phyloP scores from a whole-genome alignment of 2,888 invertebrate genomes.

The Athalia rosae region DNA sequence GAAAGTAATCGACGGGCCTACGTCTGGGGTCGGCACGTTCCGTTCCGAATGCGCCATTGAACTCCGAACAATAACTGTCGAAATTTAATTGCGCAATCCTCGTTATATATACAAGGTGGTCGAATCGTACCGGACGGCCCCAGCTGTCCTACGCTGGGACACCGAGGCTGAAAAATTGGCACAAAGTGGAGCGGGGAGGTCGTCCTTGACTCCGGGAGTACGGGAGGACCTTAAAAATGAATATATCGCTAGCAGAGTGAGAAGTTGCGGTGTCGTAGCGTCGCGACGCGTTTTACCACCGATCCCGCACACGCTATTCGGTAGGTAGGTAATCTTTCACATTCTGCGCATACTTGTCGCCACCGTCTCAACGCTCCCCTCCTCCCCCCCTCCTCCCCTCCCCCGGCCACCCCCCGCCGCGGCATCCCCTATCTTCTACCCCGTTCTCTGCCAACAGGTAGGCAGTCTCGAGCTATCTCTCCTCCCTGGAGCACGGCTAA shows the following conservation, averaged over 20 bases:
- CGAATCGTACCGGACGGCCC: constrained; percentile 12
- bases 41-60: not conserved
- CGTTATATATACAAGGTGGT: not conserved
- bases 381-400: constrained; percentile 14
- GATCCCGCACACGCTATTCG: constrained; percentile 29
- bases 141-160: not conserved
- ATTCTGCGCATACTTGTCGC: constrained; percentile 68
- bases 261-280: constrained; percentile 22
- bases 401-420: constrained; percentile 2
- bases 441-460: constrained; percentile 44
- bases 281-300: constrained; percentile 3
- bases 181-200: too few relatives aligned
- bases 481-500: constrained; percentile 54
- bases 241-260: constrained; percentile 11
- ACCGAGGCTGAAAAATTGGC: not conserved
- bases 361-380: constrained; percentile 47
- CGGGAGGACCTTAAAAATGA: not conserved
- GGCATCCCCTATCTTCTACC: constrained; percentile 41
- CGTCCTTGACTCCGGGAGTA: not conserved
- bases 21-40: not conserved
- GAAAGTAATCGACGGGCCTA: constrained; percentile 35
- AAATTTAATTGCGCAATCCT: constrained; percentile 7
- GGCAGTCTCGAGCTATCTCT: constrained; percentile 43
- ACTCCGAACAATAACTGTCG: not conserved
- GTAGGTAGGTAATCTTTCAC: constrained; percentile 64